phyloP scores from a whole-genome alignment of 2,113 vertebrate species.

The Varanus komodoensis region DNA sequence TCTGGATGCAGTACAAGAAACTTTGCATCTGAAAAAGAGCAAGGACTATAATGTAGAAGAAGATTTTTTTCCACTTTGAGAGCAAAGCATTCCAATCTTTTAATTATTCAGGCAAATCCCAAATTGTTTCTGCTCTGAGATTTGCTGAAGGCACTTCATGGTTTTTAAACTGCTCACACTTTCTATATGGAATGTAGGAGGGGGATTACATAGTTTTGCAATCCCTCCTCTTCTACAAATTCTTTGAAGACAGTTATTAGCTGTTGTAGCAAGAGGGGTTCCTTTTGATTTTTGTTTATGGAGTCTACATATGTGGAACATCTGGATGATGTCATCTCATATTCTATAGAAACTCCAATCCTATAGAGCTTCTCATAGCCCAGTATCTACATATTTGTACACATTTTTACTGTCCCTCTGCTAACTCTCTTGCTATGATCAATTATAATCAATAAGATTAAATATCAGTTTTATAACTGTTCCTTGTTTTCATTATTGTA shows the following conservation, averaged over 20 bases:
- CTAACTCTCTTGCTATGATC: constrained; percentile 66
- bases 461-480: constrained; percentile 68
- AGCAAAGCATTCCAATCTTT: background rate
- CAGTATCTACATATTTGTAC: constrained; percentile 62
- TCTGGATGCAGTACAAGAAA: constrained; percentile 22
- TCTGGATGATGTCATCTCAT: constrained; percentile 67
- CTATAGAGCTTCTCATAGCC: constrained; percentile 63
- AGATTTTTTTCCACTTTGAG: background rate
- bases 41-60: constrained; percentile 1
- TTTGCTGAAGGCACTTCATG: constrained; percentile 6
- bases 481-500: constrained; percentile 54
- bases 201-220: constrained; percentile 41
- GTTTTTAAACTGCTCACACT: constrained; percentile 48
- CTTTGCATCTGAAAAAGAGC: background rate
- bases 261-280: constrained; percentile 54
- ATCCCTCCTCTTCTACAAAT: constrained; percentile 36
- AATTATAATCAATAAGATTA: constrained; percentile 73
- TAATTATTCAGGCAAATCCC: constrained; percentile 16
- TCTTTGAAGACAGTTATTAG: constrained; percentile 69
- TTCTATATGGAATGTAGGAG: constrained; percentile 35
- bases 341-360: constrained; percentile 63
- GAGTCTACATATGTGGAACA: constrained; percentile 76
- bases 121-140: constrained; percentile 14
- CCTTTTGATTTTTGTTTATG: constrained; percentile 69
- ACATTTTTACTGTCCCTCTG: constrained; percentile 47